phyloP scores from a whole-genome alignment of 2,797 vertebrate genomes.

The Amniataba percoides region DNA sequence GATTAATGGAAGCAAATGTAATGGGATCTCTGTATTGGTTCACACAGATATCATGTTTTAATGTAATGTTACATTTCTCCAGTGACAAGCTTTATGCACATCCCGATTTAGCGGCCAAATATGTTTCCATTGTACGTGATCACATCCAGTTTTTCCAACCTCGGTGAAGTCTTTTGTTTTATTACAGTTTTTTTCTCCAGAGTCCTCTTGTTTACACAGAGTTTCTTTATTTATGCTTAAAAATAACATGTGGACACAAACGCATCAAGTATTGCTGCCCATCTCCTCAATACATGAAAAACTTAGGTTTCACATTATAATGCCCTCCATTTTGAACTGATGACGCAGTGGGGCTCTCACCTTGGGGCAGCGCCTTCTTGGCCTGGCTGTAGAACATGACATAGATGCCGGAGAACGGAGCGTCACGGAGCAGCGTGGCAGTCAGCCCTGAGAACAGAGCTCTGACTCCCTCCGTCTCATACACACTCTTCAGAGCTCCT shows the following conservation, averaged over 20 bases:
- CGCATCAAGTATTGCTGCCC: too few species aligned
- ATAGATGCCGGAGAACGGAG: slow-evolving; percentile 97
- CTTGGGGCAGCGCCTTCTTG: slow-evolving; percentile 86
- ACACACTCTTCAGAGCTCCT: slow-evolving; percentile 90
- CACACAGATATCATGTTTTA: too few species aligned
- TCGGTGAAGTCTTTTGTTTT: neutral
- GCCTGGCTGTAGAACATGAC: slow-evolving; percentile 98
- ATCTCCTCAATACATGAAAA: neutral
- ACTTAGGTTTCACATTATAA: neutral
- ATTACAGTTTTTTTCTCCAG: too few species aligned
- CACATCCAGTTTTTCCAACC: neutral
- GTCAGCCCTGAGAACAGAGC: slow-evolving; percentile 95
- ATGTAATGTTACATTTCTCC: too few species aligned
- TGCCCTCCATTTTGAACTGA: neutral
- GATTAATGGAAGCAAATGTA: too few species aligned
- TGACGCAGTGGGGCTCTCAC: slow-evolving; percentile 70
- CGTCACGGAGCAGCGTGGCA: slow-evolving; percentile 93
- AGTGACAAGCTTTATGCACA: too few species aligned
- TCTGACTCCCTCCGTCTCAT: slow-evolving; percentile 88
- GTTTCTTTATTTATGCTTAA: neutral
- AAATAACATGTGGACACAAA: neutral
- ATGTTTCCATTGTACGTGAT: neutral
- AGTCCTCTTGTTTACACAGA: too few species aligned
- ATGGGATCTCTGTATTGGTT: too few species aligned
- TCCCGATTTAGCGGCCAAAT: neutral